Conservation (phyloP, 2,888 invertebrate species). For the Noctua janthe region DNA sequence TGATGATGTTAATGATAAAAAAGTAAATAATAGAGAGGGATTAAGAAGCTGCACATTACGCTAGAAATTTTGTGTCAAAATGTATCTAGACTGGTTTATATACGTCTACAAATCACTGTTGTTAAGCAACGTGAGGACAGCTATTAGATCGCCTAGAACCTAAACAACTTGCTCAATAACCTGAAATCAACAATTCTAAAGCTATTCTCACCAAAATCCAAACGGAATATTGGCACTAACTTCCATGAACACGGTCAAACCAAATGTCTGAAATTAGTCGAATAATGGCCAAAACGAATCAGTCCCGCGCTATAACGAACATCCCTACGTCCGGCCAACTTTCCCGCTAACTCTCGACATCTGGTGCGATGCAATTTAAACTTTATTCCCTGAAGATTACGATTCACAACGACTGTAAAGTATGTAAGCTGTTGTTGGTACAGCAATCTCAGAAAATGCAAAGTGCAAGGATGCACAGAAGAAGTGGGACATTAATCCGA, state of each 20-base stretch:
- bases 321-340: conserved; percentile 72
- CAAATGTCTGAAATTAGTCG: conserved; percentile 56
- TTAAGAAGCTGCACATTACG: neutral
- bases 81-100: neutral
- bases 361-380: conserved; percentile 75
- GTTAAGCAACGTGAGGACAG: neutral
- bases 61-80: neutral
- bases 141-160: neutral
- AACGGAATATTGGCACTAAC: conserved; percentile 27
- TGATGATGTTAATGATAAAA: neutral
- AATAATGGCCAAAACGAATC: conserved; percentile 52
- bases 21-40: neutral
- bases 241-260: conserved; percentile 24
- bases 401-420: conserved; percentile 64
- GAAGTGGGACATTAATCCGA: conserved; percentile 78
- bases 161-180: conserved; percentile 3
- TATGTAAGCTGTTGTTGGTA: conserved; percentile 67
- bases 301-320: conserved; percentile 40
- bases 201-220: conserved; percentile 9
- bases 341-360: conserved; percentile 65
- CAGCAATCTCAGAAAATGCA: conserved; percentile 82
- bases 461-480: conserved; percentile 81
- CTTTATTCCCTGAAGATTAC: conserved; percentile 75
- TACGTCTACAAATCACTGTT: neutral
- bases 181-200: conserved; percentile 17